These are phyloP conservation scores for Timema podura DNA, from an alignment of 2,888 invertebrate genomes.

Conservation along the genomic window DNA sequence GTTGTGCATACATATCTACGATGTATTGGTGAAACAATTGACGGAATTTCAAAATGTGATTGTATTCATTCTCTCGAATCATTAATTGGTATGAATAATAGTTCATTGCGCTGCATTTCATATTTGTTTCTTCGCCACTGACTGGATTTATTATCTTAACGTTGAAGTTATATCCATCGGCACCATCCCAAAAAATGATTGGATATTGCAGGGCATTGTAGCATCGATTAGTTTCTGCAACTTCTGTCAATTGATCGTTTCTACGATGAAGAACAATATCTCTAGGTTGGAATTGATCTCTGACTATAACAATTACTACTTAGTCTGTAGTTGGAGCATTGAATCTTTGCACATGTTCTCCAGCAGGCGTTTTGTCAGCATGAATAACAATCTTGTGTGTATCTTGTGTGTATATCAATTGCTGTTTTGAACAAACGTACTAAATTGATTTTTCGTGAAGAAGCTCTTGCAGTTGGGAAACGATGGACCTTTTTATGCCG, in stretches of 20 bases:
- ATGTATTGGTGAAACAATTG: slow-evolving; percentile 22
- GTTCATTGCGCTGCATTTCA: slow-evolving; percentile 5
- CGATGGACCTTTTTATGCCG: slow-evolving; percentile 19
- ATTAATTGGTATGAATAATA: slow-evolving; percentile 17
- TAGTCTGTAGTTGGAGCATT: slow-evolving; percentile 15
- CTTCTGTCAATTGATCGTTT: slow-evolving; percentile 22
- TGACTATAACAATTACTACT: slow-evolving; percentile 18
- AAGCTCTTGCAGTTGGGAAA: slow-evolving; percentile 18
- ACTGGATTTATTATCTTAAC: slow-evolving; percentile 15
- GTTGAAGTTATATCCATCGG: slow-evolving; percentile 17
- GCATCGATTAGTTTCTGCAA: slow-evolving; percentile 16
- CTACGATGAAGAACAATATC: slow-evolving; percentile 19
- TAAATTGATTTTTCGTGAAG: slow-evolving; percentile 19
- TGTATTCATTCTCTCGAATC: neutral
- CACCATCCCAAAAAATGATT: slow-evolving; percentile 33
- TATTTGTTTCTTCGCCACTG: slow-evolving; percentile 9
- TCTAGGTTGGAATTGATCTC: slow-evolving; percentile 19
- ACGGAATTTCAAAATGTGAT: no score
- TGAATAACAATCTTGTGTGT: slow-evolving; percentile 19
- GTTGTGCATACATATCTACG: slow-evolving; percentile 36
- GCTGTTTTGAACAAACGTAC: slow-evolving; percentile 18
- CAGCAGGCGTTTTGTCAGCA: slow-evolving; percentile 9
- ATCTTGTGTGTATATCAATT: slow-evolving; percentile 16
- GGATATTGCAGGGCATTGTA: slow-evolving; percentile 35
- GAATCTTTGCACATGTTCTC: neutral